These are phyloP conservation scores for Schizaphis graminum DNA, from an alignment of 2,888 invertebrate genomes.

Conservation along the genomic window DNA sequence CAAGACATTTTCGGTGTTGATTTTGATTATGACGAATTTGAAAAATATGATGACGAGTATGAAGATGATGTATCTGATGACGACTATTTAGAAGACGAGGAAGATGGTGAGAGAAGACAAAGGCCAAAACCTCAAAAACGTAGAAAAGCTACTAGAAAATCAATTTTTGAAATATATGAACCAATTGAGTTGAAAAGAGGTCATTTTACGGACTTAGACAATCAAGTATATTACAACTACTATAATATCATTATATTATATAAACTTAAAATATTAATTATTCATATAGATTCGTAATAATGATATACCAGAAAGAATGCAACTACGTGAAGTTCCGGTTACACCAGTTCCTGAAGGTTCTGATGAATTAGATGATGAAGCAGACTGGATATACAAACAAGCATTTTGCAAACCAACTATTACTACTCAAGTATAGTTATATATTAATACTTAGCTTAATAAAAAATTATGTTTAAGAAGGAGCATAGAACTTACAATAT, in stretches of 20 bases:
- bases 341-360: constrained; percentile 86
- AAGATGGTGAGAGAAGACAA: constrained; percentile 66
- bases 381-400: constrained; percentile 97
- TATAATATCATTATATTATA: constrained; percentile 19
- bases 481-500: not conserved
- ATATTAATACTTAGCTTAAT: not conserved
- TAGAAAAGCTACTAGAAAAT: constrained; percentile 85
- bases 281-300: constrained; percentile 80
- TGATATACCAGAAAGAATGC: constrained; percentile 93
- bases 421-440: constrained; percentile 78
- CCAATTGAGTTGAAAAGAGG: constrained; percentile 97
- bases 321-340: constrained; percentile 89
- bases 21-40: constrained; percentile 93
- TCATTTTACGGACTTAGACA: constrained; percentile 94
- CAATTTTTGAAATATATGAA: constrained; percentile 95
- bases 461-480: not conserved
- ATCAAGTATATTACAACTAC: constrained; percentile 74
- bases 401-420: constrained; percentile 89
- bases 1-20: constrained; percentile 99
- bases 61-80: constrained; percentile 84
- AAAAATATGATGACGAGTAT: constrained; percentile 88
- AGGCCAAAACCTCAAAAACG: constrained; percentile 70
- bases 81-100: constrained; percentile 82
- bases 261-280: constrained; percentile 39
- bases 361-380: constrained; percentile 91